Conservation (phyloP, 2,888 invertebrate genomes). For the Ectemnius cavifrons region DNA sequence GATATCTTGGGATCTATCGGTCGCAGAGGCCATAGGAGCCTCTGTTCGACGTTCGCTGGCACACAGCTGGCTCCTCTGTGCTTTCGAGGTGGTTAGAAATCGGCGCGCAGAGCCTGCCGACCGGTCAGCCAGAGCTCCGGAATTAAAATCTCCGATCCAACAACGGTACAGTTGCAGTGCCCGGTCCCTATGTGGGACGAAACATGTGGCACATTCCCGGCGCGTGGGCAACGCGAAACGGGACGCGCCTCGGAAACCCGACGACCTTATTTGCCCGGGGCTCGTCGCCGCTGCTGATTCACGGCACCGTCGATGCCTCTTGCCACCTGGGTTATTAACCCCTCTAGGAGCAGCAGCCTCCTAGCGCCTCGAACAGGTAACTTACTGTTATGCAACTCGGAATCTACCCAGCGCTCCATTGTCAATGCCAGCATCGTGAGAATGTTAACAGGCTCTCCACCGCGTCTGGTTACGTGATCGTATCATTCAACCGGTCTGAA, state of each 20-base stretch:
- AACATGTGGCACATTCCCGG: conserved; percentile 32
- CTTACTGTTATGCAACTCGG: conserved; percentile 6
- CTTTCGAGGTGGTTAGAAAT: neutral
- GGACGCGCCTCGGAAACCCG: conserved; percentile 41
- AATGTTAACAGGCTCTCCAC: neutral
- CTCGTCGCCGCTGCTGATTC: conserved; percentile 47
- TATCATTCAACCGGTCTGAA: too few species aligned
- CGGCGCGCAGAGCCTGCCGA: neutral
- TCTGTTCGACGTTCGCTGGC: conserved; percentile 12
- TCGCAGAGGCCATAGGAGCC: conserved; percentile 18
- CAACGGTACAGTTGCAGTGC: conserved; percentile 43
- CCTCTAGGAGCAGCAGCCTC: conserved; percentile 1
- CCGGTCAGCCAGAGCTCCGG: neutral
- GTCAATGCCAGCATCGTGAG: conserved; percentile 2
- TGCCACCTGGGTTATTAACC: conserved; percentile 38
- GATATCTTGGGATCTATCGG: conserved; percentile 37
- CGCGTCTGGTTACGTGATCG: too few species aligned
- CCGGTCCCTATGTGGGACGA: conserved; percentile 53
- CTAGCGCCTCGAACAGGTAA: neutral
- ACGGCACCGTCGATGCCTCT: conserved; percentile 33
- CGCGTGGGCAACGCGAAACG: conserved; percentile 51
- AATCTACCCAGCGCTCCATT: neutral
- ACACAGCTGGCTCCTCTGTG: conserved; percentile 12
- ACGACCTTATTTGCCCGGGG: conserved; percentile 51
- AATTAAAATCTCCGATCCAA: conserved; percentile 41